A percentile compares a stretch with the other conserved stretches of the same genome.
Conservation (phyloP, 2,113 vertebrate genomes). For the Lucifuga dentata region DNA sequence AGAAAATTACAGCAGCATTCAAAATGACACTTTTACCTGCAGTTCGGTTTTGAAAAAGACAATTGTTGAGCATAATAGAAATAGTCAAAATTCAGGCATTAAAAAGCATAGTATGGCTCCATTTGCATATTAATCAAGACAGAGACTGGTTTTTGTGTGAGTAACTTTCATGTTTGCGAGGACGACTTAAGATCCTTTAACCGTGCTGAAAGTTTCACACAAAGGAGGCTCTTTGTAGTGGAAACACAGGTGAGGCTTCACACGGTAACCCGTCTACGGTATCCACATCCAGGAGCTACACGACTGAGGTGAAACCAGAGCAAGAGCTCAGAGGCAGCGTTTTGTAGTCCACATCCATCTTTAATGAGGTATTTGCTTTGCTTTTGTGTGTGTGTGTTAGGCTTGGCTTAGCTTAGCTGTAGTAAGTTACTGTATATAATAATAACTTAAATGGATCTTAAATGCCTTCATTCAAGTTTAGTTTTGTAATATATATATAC, state of each 20-base stretch:
- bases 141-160: not conserved
- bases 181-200: not conserved
- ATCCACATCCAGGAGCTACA: conserved; percentile 7
- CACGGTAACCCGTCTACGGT: conserved; percentile 10
- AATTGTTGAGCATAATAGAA: not conserved
- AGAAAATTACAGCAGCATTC: conserved; percentile 18
- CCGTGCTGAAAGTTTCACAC: conserved; percentile 27
- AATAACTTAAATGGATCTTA: too few relatives aligned
- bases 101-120: conserved; percentile 36
- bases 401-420: too few relatives aligned
- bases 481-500: too few relatives aligned
- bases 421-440: too few relatives aligned
- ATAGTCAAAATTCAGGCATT: conserved; percentile 23
- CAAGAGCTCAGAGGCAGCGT: not conserved
- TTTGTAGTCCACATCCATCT: conserved; percentile 2
- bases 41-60: not conserved
- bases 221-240: conserved; percentile 41
- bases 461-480: too few relatives aligned
- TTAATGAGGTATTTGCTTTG: too few relatives aligned
- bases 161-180: not conserved
- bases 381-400: too few relatives aligned
- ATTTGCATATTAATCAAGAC: not conserved
- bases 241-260: conserved; percentile 49
- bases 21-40: conserved; percentile 12
- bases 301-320: not conserved